Percentiles rank a stretch among this genome's conserved stretches.
Conservation (phyloP, 2,113 vertebrate species). For the Edolisoma coerulescens region DNA sequence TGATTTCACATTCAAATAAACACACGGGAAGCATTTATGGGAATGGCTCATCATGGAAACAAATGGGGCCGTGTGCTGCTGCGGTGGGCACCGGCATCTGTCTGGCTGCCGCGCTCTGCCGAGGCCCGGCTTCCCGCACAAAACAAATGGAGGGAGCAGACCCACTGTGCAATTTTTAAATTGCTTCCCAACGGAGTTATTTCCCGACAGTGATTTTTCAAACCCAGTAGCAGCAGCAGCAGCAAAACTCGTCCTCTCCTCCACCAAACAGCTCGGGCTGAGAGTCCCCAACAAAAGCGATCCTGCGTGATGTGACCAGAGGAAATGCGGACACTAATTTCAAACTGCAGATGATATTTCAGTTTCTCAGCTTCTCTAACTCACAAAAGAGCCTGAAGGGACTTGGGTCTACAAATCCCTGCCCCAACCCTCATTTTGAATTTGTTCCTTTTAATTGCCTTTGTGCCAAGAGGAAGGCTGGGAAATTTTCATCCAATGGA, state of each 20-base stretch:
- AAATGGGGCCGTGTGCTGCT: not conserved
- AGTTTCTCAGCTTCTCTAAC: not conserved
- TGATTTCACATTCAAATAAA: conserved; percentile 46
- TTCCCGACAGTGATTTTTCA: conserved; percentile 12
- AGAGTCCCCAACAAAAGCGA: accelerated
- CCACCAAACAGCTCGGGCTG: not conserved
- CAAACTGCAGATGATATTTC: not conserved
- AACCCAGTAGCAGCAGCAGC: not conserved
- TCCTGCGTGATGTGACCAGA: accelerated
- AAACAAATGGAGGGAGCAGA: conserved; percentile 10
- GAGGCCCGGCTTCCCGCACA: not conserved
- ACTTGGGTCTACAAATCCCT: not conserved
- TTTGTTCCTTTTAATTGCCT: conserved; percentile 44
- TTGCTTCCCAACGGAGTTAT: not conserved
- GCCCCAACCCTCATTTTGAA: conserved; percentile 1
- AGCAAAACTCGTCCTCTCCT: not conserved
- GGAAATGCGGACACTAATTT: not conserved
- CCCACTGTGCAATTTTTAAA: not conserved
- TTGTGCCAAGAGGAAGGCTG: not conserved
- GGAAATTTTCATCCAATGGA: not conserved
- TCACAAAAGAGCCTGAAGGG: not conserved
- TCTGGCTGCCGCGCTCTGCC: not conserved
- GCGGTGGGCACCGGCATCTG: not conserved
- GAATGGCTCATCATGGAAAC: not conserved
- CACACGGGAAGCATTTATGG: not conserved